A percentile compares a stretch with the other conserved stretches of the same genome.
These are phyloP conservation scores for Andinoacara biseriatus DNA, from an alignment of 2,113 vertebrate species.

Conservation along the genomic window DNA sequence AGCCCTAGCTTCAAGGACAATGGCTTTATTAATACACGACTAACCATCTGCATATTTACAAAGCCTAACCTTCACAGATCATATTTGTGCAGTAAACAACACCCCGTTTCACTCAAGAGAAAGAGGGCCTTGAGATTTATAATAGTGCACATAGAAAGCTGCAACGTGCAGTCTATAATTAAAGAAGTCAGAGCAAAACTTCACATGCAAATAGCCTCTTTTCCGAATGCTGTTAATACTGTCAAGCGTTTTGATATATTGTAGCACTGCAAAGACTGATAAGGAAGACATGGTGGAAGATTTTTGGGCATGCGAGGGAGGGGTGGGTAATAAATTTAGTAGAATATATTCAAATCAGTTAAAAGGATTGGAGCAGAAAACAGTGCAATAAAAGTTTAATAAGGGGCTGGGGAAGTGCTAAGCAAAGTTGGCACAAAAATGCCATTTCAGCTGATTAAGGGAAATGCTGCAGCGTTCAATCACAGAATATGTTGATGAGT, in stretches of 20 bases:
- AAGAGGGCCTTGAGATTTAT: constrained; percentile 42
- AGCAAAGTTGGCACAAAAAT: constrained; percentile 46
- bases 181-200: constrained; percentile 20
- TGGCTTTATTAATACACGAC: constrained; percentile 42
- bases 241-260: constrained; percentile 33
- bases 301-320: background rate
- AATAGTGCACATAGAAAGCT: constrained; percentile 25
- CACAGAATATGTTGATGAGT: background rate
- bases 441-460: constrained; percentile 39
- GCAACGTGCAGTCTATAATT: constrained; percentile 42
- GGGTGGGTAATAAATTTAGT: constrained; percentile 35
- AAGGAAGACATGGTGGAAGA: constrained; percentile 13
- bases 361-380: constrained; percentile 41
- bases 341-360: constrained; percentile 51
- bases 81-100: constrained; percentile 23
- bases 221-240: constrained; percentile 42
- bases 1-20: constrained; percentile 53
- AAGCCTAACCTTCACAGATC: constrained; percentile 41
- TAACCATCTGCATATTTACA: constrained; percentile 25
- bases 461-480: constrained; percentile 8
- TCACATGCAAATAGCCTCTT: constrained; percentile 36
- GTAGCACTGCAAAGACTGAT: background rate
- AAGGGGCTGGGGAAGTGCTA: constrained; percentile 26
- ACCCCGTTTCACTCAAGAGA: constrained; percentile 15
- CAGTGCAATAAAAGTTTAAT: constrained; percentile 59